phyloP scores from a whole-genome alignment of 2,797 vertebrate species.

The Ctenosaura bakeri region DNA sequence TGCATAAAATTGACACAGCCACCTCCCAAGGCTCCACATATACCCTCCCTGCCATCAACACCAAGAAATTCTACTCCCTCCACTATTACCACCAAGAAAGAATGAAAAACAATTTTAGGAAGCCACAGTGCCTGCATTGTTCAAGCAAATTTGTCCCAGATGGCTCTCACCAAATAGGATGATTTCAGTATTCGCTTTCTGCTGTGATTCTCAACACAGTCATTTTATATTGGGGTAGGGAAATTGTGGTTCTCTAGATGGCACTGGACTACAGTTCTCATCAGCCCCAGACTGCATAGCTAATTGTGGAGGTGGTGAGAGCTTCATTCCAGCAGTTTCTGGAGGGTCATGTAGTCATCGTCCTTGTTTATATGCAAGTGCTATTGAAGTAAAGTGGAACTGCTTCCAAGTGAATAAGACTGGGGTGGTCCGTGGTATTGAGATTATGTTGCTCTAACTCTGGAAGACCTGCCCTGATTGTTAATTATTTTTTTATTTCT shows the following conservation, averaged over 20 bases:
- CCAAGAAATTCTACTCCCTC: not conserved
- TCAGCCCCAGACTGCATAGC: too few species aligned
- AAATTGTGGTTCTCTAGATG: too few species aligned
- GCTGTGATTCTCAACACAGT: not conserved
- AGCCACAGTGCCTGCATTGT: not conserved
- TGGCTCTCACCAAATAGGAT: not conserved
- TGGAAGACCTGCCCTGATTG: too few species aligned
- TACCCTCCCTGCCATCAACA: not conserved
- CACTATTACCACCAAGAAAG: not conserved
- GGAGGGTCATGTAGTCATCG: too few species aligned
- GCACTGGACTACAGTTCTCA: too few species aligned
- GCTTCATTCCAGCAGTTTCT: too few species aligned
- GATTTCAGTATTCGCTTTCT: not conserved
- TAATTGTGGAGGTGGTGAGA: too few species aligned
- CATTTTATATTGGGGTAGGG: not conserved
- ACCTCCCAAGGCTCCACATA: not conserved
- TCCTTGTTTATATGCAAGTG: not conserved
- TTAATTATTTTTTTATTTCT: too few species aligned
- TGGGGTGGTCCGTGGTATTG: too few species aligned
- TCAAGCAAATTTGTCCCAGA: constrained; percentile 24
- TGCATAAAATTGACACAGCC: not conserved
- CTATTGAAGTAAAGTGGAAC: constrained; percentile 9
- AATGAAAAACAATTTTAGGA: not conserved
- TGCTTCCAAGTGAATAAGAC: not conserved
- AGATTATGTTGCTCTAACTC: too few species aligned